These are phyloP conservation scores for human (Homo sapiens) DNA, from an alignment of 2,113 vertebrate genomes.

Conservation along the genomic window DNA sequence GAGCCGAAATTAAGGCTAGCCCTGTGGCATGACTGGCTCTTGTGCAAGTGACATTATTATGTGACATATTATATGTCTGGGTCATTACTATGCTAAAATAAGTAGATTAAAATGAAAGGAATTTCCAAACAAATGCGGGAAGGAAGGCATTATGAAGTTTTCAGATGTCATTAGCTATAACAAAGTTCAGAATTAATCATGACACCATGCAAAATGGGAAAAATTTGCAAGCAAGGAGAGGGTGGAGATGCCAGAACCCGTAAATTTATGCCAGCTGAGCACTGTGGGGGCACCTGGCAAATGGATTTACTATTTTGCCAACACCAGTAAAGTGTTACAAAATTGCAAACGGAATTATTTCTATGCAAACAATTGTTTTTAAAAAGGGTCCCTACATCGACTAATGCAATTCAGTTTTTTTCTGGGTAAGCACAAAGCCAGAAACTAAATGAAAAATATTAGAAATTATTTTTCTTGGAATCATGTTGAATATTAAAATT, in stretches of 20 bases:
- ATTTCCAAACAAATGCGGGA: not conserved
- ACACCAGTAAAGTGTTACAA: slow-evolving; percentile 50
- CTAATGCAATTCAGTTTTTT: slow-evolving; percentile 1
- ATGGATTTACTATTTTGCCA: slow-evolving; percentile 56
- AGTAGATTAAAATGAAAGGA: slow-evolving; percentile 35
- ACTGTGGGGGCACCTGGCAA: slow-evolving; percentile 27
- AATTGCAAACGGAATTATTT: slow-evolving; percentile 53
- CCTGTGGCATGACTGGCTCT: not conserved
- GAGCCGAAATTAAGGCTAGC: not conserved
- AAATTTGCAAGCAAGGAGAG: slow-evolving; percentile 56
- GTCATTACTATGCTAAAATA: not conserved
- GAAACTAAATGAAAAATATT: slow-evolving; percentile 4
- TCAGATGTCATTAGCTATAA: not conserved
- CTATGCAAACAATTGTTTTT: slow-evolving; percentile 62
- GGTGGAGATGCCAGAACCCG: slow-evolving; percentile 21
- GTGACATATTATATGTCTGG: not conserved
- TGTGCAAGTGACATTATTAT: not conserved
- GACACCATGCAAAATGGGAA: not conserved
- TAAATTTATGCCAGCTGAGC: slow-evolving; percentile 43
- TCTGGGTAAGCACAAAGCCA: slow-evolving; percentile 31
- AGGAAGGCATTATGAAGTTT: slow-evolving; percentile 8
- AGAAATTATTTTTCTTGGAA: slow-evolving; percentile 44
- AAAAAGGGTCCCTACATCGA: not conserved
- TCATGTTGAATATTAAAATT: not conserved
- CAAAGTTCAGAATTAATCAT: slow-evolving; percentile 53